Evolutionary conservation across 2,888 invertebrate genomes (phyloP).

Genomic region (Drosophila kambysellisi): DNA sequence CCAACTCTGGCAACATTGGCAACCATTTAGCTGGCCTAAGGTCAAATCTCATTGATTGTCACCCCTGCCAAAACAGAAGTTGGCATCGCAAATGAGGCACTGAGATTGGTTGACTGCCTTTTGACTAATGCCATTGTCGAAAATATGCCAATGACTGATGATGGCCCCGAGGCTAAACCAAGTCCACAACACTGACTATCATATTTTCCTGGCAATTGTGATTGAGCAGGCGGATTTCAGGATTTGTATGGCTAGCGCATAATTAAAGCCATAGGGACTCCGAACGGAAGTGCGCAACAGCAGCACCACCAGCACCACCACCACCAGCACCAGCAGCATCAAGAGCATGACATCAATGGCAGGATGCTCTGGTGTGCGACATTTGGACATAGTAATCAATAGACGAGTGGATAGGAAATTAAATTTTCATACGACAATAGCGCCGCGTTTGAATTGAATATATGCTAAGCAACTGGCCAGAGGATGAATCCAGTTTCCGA

Average conservation of each 20-base stretch:
- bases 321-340: slow-evolving; percentile 3
- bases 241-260: slow-evolving; percentile 49
- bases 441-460: slow-evolving; percentile 7
- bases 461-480: slow-evolving; percentile 7
- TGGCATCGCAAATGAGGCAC: slow-evolving; percentile 59
- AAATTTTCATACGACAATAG: slow-evolving; percentile 61
- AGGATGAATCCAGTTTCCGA: background rate
- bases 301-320: slow-evolving; percentile 26
- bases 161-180: slow-evolving; percentile 43
- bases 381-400: slow-evolving; percentile 64
- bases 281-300: slow-evolving; percentile 65
- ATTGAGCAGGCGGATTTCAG: slow-evolving; percentile 53
- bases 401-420: slow-evolving; percentile 69
- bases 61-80: slow-evolving; percentile 48
- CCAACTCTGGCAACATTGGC: slow-evolving; percentile 20
- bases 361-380: slow-evolving; percentile 48
- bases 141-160: slow-evolving; percentile 77
- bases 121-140: slow-evolving; percentile 75
- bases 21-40: slow-evolving; percentile 36
- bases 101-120: slow-evolving; percentile 35
- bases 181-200: slow-evolving; percentile 33
- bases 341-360: slow-evolving; percentile 12
- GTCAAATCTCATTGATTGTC: slow-evolving; percentile 65
- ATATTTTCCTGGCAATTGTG: slow-evolving; percentile 54
- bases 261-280: slow-evolving; percentile 71